Percentiles rank a stretch among this genome's conserved stretches.
Evolutionary conservation across 64 coral and sea anemone genomes (phyloP).

Genomic region (Porites lutea): DNA sequence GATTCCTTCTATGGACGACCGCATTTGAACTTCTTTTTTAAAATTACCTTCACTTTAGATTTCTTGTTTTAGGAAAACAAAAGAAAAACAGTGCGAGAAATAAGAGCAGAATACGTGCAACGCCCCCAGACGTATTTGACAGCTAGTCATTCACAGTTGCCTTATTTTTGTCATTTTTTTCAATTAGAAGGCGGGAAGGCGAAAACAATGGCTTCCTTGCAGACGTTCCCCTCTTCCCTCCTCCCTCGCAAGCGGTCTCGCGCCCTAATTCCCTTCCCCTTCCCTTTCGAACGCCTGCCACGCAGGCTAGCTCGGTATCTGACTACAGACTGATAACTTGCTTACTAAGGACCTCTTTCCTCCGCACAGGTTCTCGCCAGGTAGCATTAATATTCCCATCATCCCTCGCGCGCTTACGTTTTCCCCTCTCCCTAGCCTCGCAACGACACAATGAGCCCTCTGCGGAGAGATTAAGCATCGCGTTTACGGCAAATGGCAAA

Average conservation of each 20-base stretch:
- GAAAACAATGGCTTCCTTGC: slow-evolving; percentile 8
- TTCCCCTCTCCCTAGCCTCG: neutral
- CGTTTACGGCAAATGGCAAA: too few species aligned
- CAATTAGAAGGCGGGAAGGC: slow-evolving; percentile 10
- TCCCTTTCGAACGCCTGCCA: too few species aligned
- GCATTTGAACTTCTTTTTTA: slow-evolving; percentile 3
- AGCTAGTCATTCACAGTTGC: too few species aligned
- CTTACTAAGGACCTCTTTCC: neutral
- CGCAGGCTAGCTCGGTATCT: too few species aligned
- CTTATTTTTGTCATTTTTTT: neutral
- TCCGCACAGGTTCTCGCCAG: neutral
- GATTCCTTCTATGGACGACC: too few species aligned
- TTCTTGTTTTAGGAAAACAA: too few species aligned
- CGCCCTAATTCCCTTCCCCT: too few species aligned
- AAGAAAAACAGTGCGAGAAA: too few species aligned
- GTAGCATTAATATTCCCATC: slow-evolving; percentile 2
- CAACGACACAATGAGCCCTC: slow-evolving; percentile 1
- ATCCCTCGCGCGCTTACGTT: neutral
- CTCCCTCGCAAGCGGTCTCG: slow-evolving; percentile 1
- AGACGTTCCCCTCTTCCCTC: neutral
- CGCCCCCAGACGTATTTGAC: too few species aligned
- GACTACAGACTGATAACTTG: slow-evolving; percentile 8
- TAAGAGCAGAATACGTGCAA: too few species aligned
- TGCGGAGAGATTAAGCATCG: too few species aligned
- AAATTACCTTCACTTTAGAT: too few species aligned